Conservation (phyloP, 2,113 vertebrate genomes). For the Pogonocichla stellata region DNA sequence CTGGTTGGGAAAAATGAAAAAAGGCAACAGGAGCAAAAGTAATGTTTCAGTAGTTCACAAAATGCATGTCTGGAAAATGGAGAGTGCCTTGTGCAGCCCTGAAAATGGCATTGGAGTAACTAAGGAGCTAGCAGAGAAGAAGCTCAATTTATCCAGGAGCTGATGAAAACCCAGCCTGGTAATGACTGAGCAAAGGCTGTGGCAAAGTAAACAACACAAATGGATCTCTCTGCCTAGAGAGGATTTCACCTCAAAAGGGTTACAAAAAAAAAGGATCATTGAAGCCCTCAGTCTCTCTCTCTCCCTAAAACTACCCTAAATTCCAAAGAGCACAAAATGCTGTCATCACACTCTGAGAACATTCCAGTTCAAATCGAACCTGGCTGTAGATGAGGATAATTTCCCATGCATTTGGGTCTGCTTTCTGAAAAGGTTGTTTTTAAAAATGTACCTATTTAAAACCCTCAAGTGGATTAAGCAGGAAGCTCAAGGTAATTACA, state of each 20-base stretch:
- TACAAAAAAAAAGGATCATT: not conserved
- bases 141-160: not conserved
- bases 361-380: not conserved
- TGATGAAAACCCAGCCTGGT: not conserved
- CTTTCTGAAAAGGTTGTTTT: not conserved
- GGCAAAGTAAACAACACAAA: not conserved
- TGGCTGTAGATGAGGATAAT: not conserved
- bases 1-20: not conserved
- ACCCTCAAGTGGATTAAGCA: not conserved
- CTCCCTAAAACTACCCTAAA: not conserved
- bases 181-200: not conserved
- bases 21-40: not conserved
- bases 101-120: not conserved
- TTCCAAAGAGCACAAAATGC: not conserved
- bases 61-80: not conserved
- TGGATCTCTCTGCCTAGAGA: not conserved
- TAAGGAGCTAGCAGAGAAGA: not conserved
- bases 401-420: not conserved
- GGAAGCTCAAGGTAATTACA: not conserved
- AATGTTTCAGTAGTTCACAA: not conserved
- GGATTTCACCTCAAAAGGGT: not conserved
- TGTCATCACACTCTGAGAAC: not conserved
- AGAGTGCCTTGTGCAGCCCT: not conserved
- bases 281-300: not conserved
- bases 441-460: not conserved